A percentile compares a stretch with the other conserved stretches of the same genome.
Evolutionary conservation across 1,140 invertebrate genomes (phyloP).

Genomic region (Hylaeus anthracinus): DNA sequence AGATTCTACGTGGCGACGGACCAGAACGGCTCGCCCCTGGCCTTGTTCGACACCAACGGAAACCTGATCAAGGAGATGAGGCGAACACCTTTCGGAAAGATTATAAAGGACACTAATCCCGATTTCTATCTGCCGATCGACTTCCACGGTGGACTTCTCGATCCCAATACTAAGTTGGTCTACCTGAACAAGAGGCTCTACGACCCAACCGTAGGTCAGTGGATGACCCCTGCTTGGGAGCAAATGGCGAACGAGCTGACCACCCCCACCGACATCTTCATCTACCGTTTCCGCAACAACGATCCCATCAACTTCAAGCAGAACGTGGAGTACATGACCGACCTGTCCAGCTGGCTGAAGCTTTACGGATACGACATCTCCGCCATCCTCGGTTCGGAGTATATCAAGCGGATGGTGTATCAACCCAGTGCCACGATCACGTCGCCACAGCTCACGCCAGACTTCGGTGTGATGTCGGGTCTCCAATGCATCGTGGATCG

Average conservation of each 20-base stretch:
- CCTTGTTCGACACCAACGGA: conserved; percentile 94
- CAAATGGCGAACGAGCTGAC: conserved; percentile 89
- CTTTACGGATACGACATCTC: conserved; percentile 93
- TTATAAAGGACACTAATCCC: conserved; percentile 94
- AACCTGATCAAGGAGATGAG: conserved; percentile 95
- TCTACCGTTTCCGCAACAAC: conserved; percentile 95
- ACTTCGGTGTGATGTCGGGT: conserved; percentile 93
- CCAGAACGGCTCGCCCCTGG: conserved; percentile 94
- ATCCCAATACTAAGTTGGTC: conserved; percentile 91
- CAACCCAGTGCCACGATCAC: conserved; percentile 88
- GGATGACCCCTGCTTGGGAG: conserved; percentile 96
- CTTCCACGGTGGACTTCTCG: conserved; percentile 94
- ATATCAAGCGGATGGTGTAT: conserved; percentile 88
- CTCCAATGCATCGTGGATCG: conserved; percentile 92
- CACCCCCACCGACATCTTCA: conserved; percentile 93
- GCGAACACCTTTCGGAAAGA: conserved; percentile 94
- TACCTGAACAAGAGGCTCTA: conserved; percentile 93
- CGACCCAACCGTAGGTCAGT: conserved; percentile 95
- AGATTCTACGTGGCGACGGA: conserved; percentile 95
- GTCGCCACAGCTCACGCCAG: conserved; percentile 89
- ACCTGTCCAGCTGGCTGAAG: conserved; percentile 91
- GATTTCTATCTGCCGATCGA: conserved; percentile 95
- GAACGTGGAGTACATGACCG: conserved; percentile 90
- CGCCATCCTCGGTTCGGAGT: conserved; percentile 91
- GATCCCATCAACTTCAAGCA: conserved; percentile 93